These are phyloP conservation scores for Saguinus imperator DNA, from an alignment of 2,113 vertebrate genomes.

Conservation along the genomic window DNA sequence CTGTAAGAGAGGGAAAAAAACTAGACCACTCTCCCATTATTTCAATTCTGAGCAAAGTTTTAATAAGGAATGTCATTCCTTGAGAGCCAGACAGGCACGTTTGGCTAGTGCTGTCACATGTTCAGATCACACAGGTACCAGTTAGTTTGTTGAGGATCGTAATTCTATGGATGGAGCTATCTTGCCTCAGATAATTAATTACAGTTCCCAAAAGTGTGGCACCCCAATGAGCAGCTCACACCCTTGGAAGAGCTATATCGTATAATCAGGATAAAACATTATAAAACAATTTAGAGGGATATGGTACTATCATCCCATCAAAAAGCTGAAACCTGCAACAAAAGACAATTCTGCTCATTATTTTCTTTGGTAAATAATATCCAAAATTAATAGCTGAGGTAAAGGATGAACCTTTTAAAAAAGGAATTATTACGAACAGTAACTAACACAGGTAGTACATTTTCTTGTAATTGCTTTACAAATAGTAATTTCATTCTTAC, in stretches of 20 bases:
- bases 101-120: neutral
- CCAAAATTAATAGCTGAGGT: neutral
- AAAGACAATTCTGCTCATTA: neutral
- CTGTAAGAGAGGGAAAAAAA: neutral
- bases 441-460: neutral
- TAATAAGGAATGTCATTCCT: neutral
- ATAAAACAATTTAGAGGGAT: neutral
- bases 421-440: neutral
- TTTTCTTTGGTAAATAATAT: neutral
- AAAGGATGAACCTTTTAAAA: neutral
- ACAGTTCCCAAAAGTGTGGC: neutral
- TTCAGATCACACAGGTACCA: neutral
- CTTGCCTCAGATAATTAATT: conserved; percentile 8
- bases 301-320: neutral
- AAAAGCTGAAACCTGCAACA: neutral
- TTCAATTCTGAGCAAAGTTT: conserved; percentile 9
- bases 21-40: neutral
- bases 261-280: neutral
- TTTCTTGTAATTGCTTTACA: conserved; percentile 11
- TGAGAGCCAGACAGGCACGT: neutral
- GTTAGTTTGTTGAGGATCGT: neutral
- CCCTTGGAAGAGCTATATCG: neutral
- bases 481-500: neutral
- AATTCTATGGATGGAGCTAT: neutral
- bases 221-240: neutral